A percentile compares a stretch with the other conserved stretches of the same genome.
phyloP scores from a whole-genome alignment of 2,113 vertebrate genomes.

The Grammomys surdaster region DNA sequence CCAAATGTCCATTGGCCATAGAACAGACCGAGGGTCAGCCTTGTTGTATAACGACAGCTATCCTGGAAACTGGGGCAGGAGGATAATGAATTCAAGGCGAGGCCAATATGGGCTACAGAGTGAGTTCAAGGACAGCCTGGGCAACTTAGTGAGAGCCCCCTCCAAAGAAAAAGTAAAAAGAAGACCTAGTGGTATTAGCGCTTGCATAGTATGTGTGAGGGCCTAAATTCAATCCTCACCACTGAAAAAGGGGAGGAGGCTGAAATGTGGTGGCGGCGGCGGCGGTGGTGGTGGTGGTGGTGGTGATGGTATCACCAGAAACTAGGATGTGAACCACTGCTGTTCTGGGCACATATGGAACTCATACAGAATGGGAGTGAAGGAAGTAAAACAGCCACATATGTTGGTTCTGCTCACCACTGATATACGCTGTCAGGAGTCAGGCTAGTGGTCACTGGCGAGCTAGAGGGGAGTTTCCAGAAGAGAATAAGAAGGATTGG shows the following conservation, averaged over 20 bases:
- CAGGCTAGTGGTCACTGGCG: background rate
- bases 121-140: background rate
- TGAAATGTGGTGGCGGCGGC: background rate
- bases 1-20: background rate
- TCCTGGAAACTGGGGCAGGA: background rate
- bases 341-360: background rate
- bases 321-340: constrained; percentile 4
- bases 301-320: background rate
- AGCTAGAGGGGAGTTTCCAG: background rate
- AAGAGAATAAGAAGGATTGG: background rate
- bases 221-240: background rate
- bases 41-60: background rate
- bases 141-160: background rate
- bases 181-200: background rate
- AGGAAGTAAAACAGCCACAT: background rate
- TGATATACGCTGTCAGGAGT: background rate
- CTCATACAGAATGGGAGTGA: background rate
- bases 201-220: background rate
- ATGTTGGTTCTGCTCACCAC: background rate
- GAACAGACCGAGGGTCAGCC: background rate
- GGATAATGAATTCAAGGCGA: background rate
- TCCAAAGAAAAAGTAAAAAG: background rate
- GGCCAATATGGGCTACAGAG: background rate
- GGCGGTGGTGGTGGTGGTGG: background rate
- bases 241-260: background rate